Evolutionary conservation across 35 echinoderm and acorn worm genomes (phyloP), one percentile per base, ranked within the genome.

Genomic region (Ophioderma brevispina): DNA sequence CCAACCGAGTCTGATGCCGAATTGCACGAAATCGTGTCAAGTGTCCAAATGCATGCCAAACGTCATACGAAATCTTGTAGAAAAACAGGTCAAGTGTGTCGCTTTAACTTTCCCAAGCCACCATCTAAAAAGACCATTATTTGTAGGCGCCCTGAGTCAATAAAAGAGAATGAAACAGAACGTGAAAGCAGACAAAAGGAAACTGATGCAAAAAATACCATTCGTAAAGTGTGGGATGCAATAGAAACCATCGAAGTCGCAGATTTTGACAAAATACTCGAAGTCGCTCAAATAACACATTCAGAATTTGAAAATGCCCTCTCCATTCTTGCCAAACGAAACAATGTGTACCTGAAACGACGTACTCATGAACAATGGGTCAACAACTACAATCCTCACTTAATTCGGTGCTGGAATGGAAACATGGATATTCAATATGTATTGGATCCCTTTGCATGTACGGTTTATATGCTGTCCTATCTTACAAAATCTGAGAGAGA

Each of bases 1-100:
- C 59, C 59, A 25, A 83, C 76, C 40, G 83, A 90, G 79, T 59
- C 39, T 59, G 91, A 93, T 79, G 39, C 75, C 35, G 91, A 87
- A 64, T 30, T 97, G 40, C 33, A 87, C 82, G 91, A 97, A 87
- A 97, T 90, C 37, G 91, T 97, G 18, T 90, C 81, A 37, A 75
- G 23, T 41, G 91, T 97, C 14, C 95, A 97, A 46, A 50, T 82
- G 38, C 91, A 93, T 41, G 89, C 82, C 36, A 89, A 89, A 42
- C 92, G 89, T 18, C 94, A 96, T 87, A 84, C 94, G 84, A 96
- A 92, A 77, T 92, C 94, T 13, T 96, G 90, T 76, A 93, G 36
- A 40, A 96, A 96, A 80, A 85, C 77, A 39, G 91, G 94, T 35
- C 90, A 52, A 25, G 86, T 64, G n/a, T 96, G 94, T 78, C 78